Evolutionary conservation across 2,113 vertebrate genomes (phyloP).

Genomic region (Lophura nycthemera): DNA sequence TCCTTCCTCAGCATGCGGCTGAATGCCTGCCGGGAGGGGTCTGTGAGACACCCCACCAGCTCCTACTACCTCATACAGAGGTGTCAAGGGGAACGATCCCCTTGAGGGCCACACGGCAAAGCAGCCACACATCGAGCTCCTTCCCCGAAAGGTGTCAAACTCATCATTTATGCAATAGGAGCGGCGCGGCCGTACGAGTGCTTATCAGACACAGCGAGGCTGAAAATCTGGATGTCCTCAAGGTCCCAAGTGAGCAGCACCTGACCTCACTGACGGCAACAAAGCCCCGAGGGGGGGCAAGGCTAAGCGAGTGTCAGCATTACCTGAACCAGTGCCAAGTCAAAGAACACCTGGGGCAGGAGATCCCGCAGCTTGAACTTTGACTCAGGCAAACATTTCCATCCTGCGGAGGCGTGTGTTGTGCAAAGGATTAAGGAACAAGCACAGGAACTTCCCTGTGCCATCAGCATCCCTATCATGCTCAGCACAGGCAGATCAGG

Average conservation of each 20-base stretch:
- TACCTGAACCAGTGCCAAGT: neutral
- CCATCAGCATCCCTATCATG: neutral
- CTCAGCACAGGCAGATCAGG: neutral
- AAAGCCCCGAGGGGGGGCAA: neutral
- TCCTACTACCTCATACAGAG: neutral
- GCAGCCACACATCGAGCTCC: neutral
- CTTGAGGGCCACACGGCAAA: too few species aligned
- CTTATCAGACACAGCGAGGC: neutral
- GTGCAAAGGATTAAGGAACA: neutral
- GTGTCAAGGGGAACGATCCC: neutral
- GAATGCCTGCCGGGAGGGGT: neutral
- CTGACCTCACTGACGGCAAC: neutral
- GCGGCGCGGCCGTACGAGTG: accelerated
- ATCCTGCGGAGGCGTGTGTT: accelerated
- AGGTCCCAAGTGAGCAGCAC: neutral
- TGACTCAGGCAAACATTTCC: neutral
- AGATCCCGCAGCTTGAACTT: neutral
- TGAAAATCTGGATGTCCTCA: neutral
- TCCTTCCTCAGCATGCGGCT: neutral
- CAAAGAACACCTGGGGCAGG: neutral
- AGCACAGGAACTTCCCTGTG: neutral
- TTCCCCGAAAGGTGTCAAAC: neutral
- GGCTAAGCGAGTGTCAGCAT: neutral
- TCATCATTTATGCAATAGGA: neutral
- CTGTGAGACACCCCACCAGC: neutral